Evolutionary conservation across 2,113 vertebrate genomes (phyloP).

Genomic region (Todiramphus saurophagus): DNA sequence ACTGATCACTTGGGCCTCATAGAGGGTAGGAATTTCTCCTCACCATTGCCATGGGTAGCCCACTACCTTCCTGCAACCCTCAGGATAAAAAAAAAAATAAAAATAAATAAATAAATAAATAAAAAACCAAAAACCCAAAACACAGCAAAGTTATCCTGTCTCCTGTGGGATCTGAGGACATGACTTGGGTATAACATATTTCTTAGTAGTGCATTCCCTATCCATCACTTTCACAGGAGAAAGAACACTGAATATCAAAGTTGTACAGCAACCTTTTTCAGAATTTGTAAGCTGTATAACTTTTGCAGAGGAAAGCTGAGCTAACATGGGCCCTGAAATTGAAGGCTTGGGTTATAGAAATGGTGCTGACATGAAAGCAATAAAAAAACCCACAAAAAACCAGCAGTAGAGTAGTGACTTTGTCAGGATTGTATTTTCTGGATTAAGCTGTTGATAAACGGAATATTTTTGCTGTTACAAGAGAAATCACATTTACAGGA

Average conservation of each 20-base stretch:
- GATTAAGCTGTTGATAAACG: slow-evolving; percentile 39
- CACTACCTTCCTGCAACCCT: background rate
- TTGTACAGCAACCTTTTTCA: background rate
- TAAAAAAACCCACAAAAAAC: background rate
- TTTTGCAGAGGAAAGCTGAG: background rate
- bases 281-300: background rate
- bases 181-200: background rate
- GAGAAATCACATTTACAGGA: slow-evolving; percentile 44
- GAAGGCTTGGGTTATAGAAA: background rate
- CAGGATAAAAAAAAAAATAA: background rate
- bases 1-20: background rate
- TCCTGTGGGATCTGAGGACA: background rate
- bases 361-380: background rate
- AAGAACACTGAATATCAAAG: background rate
- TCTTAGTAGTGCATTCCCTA: background rate
- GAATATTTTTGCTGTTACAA: background rate
- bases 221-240: background rate
- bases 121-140: background rate
- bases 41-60: background rate
- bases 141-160: background rate
- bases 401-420: background rate
- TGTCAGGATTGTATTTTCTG: background rate
- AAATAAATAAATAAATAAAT: background rate
- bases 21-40: background rate
- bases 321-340: background rate